These are phyloP conservation scores for Phoenicopterus ruber DNA, from an alignment of 2,113 vertebrate genomes.

Conservation along the genomic window DNA sequence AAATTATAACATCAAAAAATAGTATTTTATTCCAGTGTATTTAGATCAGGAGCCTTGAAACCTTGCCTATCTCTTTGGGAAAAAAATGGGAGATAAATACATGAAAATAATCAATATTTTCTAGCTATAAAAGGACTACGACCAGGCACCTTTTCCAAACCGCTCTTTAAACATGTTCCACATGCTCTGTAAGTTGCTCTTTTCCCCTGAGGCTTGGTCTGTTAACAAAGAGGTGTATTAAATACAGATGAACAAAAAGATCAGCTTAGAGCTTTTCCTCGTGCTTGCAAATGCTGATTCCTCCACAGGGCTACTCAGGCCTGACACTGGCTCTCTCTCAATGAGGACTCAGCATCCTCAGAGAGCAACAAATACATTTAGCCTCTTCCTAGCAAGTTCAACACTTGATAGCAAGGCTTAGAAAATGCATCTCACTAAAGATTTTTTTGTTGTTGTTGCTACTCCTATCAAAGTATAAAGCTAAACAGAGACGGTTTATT, in stretches of 20 bases:
- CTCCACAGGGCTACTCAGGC: not conserved
- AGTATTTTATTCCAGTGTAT: not conserved
- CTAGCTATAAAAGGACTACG: not conserved
- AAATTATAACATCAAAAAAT: not conserved
- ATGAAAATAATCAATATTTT: slow-evolving; percentile 21
- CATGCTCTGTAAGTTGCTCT: not conserved
- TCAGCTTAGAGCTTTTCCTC: not conserved
- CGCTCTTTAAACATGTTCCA: not conserved
- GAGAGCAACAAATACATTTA: not conserved
- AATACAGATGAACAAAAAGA: slow-evolving; percentile 30
- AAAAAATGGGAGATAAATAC: not conserved
- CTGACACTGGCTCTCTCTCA: not conserved
- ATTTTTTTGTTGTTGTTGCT: not conserved
- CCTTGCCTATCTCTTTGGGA: not conserved
- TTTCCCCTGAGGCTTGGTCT: not conserved
- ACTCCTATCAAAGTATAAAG: not conserved
- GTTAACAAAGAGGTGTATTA: slow-evolving; percentile 29
- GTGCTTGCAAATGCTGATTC: not conserved
- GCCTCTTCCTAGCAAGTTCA: not conserved
- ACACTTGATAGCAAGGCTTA: not conserved
- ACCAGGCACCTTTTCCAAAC: not conserved
- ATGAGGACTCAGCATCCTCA: not conserved
- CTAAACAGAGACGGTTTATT: not conserved
- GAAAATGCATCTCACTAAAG: not conserved
- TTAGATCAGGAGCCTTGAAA: not conserved